phyloP scores from a whole-genome alignment of 1,140 invertebrate genomes.

The Alviniconcha marisindica region DNA sequence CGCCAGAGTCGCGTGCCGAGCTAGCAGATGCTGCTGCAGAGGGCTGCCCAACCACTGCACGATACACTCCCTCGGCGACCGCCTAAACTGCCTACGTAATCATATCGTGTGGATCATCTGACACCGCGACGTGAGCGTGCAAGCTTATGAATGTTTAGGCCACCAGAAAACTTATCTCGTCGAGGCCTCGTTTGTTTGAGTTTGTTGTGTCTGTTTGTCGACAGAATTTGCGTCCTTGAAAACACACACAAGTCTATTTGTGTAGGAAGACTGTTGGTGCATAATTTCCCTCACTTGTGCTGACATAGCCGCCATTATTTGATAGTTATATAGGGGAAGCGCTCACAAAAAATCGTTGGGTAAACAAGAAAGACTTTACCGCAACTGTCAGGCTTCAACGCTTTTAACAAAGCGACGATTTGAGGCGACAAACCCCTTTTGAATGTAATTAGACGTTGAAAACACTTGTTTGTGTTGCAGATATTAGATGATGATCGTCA shows the following conservation, averaged over 20 bases:
- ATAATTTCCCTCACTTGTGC: slow-evolving; percentile 7
- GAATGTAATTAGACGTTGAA: too few species aligned
- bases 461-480: too few species aligned
- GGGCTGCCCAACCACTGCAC: too few species aligned
- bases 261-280: background rate
- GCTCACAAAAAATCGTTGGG: background rate
- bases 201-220: slow-evolving; percentile 17
- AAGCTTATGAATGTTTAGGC: slow-evolving; percentile 17
- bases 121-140: background rate
- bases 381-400: too few species aligned
- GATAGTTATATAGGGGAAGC: background rate
- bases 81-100: slow-evolving; percentile 22
- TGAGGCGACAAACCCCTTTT: too few species aligned
- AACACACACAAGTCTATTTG: background rate
- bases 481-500: too few species aligned
- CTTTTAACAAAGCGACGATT: too few species aligned
- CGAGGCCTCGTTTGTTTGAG: background rate
- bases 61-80: background rate
- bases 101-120: slow-evolving; percentile 18
- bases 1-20: background rate
- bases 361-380: too few species aligned
- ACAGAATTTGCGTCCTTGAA: background rate
- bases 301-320: slow-evolving; percentile 10
- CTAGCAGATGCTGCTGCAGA: background rate
- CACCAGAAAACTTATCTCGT: slow-evolving; percentile 16